A percentile compares a stretch with the other conserved stretches of the same genome.
Evolutionary conservation across 2,888 invertebrate species (phyloP).

Genomic region (Anthophora plumipes): DNA sequence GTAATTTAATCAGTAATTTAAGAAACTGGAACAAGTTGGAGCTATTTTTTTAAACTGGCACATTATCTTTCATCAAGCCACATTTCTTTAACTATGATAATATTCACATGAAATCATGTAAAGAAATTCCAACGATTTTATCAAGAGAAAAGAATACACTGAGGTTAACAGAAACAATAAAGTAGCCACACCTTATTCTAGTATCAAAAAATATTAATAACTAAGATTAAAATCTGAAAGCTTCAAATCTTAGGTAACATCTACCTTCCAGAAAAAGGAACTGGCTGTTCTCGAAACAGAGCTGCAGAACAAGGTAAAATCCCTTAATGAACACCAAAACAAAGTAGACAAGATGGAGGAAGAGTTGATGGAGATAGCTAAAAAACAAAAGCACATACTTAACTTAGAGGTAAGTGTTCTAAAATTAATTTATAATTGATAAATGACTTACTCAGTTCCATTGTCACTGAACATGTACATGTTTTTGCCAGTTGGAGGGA

Average conservation of each 20-base stretch:
- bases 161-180: neutral
- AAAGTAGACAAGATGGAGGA: conserved; percentile 90
- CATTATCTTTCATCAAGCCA: neutral
- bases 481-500: conserved; percentile 73
- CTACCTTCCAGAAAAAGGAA: conserved; percentile 88
- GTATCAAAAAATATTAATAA: neutral
- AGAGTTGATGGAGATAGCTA: conserved; percentile 88
- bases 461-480: neutral
- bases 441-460: neutral
- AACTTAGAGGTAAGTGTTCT: conserved; percentile 76
- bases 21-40: neutral
- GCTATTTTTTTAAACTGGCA: neutral
- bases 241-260: neutral
- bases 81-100: neutral
- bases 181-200: neutral
- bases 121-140: neutral
- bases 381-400: conserved; percentile 86
- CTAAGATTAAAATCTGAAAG: neutral
- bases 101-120: too few relatives aligned
- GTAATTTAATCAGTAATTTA: neutral
- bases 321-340: conserved; percentile 87
- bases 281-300: conserved; percentile 89
- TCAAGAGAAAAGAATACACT: neutral
- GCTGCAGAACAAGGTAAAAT: conserved; percentile 87
- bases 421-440: neutral